Evolutionary conservation across 1,140 invertebrate genomes (phyloP).

Genomic region (Spodoptera litura): DNA sequence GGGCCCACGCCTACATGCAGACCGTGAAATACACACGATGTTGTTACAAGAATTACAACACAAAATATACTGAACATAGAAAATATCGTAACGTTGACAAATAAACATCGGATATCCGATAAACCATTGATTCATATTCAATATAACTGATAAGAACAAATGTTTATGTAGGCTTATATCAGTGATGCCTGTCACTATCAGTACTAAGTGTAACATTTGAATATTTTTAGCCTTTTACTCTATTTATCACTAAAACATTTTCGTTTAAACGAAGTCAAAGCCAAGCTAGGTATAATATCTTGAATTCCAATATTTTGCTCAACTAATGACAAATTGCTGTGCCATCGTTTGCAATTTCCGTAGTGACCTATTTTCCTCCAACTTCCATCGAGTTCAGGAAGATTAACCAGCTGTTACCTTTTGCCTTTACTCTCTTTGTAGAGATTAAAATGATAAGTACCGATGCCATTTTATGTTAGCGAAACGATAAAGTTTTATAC

Average conservation of each 20-base stretch:
- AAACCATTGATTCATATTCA: slow-evolving; percentile 41
- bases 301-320: slow-evolving; percentile 6
- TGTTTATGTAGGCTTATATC: slow-evolving; percentile 27
- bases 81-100: slow-evolving; percentile 33
- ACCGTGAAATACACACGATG: slow-evolving; percentile 31
- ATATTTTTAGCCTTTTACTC: not conserved
- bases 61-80: slow-evolving; percentile 26
- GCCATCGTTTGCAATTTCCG: slow-evolving; percentile 21
- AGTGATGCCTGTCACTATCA: slow-evolving; percentile 1
- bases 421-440: not conserved
- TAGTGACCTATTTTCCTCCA: slow-evolving; percentile 21
- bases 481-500: not conserved
- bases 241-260: not conserved
- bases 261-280: not conserved
- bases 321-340: slow-evolving; percentile 5
- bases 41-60: slow-evolving; percentile 38
- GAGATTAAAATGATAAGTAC: not conserved
- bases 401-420: slow-evolving; percentile 37
- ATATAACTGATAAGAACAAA: slow-evolving; percentile 21
- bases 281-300: not conserved
- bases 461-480: not conserved
- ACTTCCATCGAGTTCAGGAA: slow-evolving; percentile 10
- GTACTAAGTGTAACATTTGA: not conserved
- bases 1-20: slow-evolving; percentile 42
- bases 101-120: slow-evolving; percentile 31